These are phyloP conservation scores for Papilio xuthus DNA, from an alignment of 1,140 invertebrate species.

Conservation along the genomic window DNA sequence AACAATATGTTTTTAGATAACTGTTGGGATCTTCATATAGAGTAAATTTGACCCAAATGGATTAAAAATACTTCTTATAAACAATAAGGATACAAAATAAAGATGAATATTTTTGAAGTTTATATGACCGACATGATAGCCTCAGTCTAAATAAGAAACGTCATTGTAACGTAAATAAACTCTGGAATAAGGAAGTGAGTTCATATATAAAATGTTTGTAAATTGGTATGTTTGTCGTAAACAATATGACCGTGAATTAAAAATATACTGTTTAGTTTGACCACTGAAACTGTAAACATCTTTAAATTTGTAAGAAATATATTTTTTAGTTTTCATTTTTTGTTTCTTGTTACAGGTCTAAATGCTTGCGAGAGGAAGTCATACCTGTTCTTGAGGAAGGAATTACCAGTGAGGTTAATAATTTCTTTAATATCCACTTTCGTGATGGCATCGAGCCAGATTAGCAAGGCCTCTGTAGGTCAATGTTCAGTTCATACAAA, in stretches of 20 bases:
- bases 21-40: background rate
- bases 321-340: slow-evolving; percentile 33
- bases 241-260: background rate
- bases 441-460: slow-evolving; percentile 24
- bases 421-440: slow-evolving; percentile 23
- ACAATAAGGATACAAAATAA: too few species aligned
- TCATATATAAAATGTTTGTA: slow-evolving; percentile 9
- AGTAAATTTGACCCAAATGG: background rate
- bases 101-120: background rate
- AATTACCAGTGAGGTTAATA: slow-evolving; percentile 90
- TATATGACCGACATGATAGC: background rate
- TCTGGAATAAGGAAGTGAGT: slow-evolving; percentile 4
- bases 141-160: background rate
- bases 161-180: background rate
- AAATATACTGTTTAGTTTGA: background rate
- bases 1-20: background rate
- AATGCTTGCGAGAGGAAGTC: slow-evolving; percentile 95
- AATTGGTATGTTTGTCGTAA: background rate
- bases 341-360: slow-evolving; percentile 86
- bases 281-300: background rate
- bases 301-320: background rate
- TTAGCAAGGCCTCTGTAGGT: slow-evolving; percentile 1
- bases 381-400: slow-evolving; percentile 96
- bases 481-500: slow-evolving; percentile 31
- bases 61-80: too few species aligned